Evolutionary conservation across 2,888 invertebrate genomes (phyloP), one percentile per base, ranked within the genome.

Genomic region (Ferrisia virgata): DNA sequence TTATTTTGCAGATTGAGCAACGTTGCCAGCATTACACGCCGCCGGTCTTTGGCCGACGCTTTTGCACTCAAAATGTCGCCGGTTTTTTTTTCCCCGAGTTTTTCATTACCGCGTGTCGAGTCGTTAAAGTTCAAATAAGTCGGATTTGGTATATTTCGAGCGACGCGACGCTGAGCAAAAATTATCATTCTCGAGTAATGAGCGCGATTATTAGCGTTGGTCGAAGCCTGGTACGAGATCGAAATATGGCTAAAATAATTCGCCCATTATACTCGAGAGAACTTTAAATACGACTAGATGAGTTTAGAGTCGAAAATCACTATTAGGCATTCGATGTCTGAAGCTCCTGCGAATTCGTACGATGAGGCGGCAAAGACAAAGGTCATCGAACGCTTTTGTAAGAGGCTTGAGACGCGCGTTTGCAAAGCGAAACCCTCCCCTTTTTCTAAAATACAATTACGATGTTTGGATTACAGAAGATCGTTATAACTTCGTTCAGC

Each of bases 1-100:
- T 36, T 76, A 76, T 36, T 76, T 76, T 36, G 72, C 72, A 8
- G 72, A 76, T 76, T 36, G 28, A 76, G 72, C 72, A 18, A 76
- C 72, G 72, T 76, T 76, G 72, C 72, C 72, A 22, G 6, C 18
- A 36, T n/a, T 31, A 1, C 1, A 31, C 28, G 69, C 0, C n/a
- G 33, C 8, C 36, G 72, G n/a, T 36, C 25, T 8, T 53, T 22
- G 1, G 28, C 6, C 15, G 31, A 64, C 64, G n/a, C n/a, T n/a
- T n/a, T n/a, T n/a, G n/a, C n/a, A n/a, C n/a, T n/a, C n/a, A n/a
- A n/a, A n/a, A n/a, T n/a, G n/a, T n/a, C n/a, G n/a, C n/a, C n/a
- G n/a, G n/a, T n/a, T n/a, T n/a, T n/a, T n/a, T n/a, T n/a, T n/a
- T n/a, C n/a, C n/a, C n/a, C n/a, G n/a, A n/a, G n/a, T n/a, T n/a